These are phyloP conservation scores for Allygus modestus DNA, from an alignment of 2,888 invertebrate genomes.

Conservation along the genomic window DNA sequence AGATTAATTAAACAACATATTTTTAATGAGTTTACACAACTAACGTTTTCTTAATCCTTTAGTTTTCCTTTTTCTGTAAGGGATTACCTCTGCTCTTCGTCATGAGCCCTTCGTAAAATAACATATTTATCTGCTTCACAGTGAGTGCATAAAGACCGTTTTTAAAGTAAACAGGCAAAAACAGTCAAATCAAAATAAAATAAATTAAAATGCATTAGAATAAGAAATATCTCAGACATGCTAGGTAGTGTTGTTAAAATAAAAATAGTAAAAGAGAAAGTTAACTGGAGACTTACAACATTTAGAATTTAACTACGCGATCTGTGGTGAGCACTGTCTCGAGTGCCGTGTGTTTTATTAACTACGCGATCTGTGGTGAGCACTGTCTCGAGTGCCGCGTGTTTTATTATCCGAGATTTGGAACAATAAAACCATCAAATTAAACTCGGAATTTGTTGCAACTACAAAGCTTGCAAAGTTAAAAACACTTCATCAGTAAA, in stretches of 20 bases:
- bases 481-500: background rate
- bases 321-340: constrained; percentile 24
- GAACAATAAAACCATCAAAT: background rate
- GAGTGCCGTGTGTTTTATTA: constrained; percentile 1
- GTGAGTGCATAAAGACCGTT: no score
- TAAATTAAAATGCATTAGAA: background rate
- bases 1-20: no score
- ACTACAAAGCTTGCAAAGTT: background rate
- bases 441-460: background rate
- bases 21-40: no score
- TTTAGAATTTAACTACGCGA: constrained; percentile 45
- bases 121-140: no score
- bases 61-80: no score
- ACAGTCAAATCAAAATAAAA: background rate
- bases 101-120: no score
- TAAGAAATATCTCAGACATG: no score
- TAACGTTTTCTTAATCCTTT: no score
- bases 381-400: constrained; percentile 12
- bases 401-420: background rate
- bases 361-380: constrained; percentile 30
- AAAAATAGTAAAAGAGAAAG: background rate
- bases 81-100: no score
- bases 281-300: constrained; percentile 2
- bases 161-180: no score
- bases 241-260: background rate